Evolutionary conservation across 2,888 invertebrate genomes (phyloP), one percentile per base, ranked within the genome.

Genomic region (Seira ritae): DNA sequence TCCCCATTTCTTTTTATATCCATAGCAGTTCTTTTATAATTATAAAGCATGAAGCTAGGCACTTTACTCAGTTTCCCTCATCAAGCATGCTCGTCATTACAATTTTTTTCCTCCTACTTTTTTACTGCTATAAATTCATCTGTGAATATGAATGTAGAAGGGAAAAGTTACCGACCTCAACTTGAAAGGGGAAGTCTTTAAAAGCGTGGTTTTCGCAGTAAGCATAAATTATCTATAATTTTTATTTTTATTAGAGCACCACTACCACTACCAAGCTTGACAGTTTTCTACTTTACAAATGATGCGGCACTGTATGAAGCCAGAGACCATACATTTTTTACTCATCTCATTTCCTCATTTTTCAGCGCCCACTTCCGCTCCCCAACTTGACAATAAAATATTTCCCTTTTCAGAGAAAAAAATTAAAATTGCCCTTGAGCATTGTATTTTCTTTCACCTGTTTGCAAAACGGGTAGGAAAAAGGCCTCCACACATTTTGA

Each of bases 31-130:
- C 31, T 31, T n/a, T n/a, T n/a, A n/a, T n/a, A n/a, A n/a, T n/a
- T n/a, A n/a, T n/a, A n/a, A n/a, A n/a, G n/a, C n/a, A n/a, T n/a
- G n/a, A n/a, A n/a, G 31, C 31, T 31, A 31, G 31, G n/a, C n/a
- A n/a, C 31, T 31, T 31, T 31, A 31, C 31, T 31, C 8, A 31
- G 3, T 31, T 72, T 15, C 74, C 66, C 75, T 85, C 75, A 82
- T 82, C 82, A 80, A 74, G 75, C 74, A 80, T 80, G 80, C 80
- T 75, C 80, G 70, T 80, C 80, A 80, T 80, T 80, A 80, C 75
- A 31, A 31, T 2, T 8, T 31, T 31, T 4, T 31, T 8, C 8
- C 31, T 31, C 8, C 8, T 62, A 62, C 80, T 65, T 80, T 77
- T 74, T 69, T 8, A 31, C 31, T 31, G 31, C 31, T 4, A 31